Percentiles rank a stretch among this genome's conserved stretches.
Evolutionary conservation across 2,888 invertebrate genomes (phyloP).

Genomic region (Mamestra brassicae): DNA sequence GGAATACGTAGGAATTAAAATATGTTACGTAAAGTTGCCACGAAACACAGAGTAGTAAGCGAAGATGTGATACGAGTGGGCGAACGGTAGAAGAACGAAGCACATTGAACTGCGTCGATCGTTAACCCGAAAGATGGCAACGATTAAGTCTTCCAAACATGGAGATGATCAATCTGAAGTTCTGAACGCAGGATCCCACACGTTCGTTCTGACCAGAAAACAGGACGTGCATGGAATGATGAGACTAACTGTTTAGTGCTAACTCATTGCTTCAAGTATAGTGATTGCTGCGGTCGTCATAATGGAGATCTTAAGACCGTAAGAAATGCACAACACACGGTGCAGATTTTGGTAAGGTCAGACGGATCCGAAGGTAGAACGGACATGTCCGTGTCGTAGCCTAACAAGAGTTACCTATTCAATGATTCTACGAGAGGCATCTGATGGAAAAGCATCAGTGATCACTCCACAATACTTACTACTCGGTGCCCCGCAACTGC

Average conservation of each 20-base stretch:
- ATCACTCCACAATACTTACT: slow-evolving; percentile 34
- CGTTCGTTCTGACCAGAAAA: neutral
- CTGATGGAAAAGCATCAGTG: neutral
- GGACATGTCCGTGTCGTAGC: neutral
- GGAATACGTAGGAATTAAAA: slow-evolving; percentile 56
- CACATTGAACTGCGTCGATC: slow-evolving; percentile 23
- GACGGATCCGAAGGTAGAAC: neutral
- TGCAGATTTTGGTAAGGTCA: neutral
- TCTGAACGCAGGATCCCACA: neutral
- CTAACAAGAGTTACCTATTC: too few species aligned
- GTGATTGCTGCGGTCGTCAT: neutral
- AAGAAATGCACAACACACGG: neutral
- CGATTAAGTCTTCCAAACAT: neutral
- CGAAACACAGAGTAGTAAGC: slow-evolving; percentile 51
- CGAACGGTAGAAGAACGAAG: slow-evolving; percentile 2
- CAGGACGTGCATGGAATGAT: neutral
- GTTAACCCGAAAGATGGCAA: neutral
- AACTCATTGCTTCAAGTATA: neutral
- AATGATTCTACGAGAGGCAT: too few species aligned
- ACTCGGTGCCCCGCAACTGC: slow-evolving; percentile 56
- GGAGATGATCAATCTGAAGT: neutral
- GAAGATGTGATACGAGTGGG: slow-evolving; percentile 20
- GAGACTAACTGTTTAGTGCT: neutral
- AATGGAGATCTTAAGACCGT: neutral
- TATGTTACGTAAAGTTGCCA: slow-evolving; percentile 54